phyloP scores from a whole-genome alignment of 2,113 vertebrate genomes.

The Trinectes maculatus region DNA sequence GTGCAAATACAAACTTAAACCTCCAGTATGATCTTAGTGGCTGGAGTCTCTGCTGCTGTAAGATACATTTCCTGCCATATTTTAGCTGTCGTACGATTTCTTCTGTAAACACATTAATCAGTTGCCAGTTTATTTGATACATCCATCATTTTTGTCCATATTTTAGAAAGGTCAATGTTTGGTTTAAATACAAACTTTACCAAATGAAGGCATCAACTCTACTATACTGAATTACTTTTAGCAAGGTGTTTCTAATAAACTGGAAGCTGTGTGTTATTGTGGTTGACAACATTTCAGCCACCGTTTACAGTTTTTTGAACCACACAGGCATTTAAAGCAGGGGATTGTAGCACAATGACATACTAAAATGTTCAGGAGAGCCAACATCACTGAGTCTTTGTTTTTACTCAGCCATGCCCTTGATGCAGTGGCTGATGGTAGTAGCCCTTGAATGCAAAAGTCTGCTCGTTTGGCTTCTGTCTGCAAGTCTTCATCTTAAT shows the following conservation, averaged over 20 bases:
- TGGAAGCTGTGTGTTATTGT: background rate
- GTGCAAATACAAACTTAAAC: background rate
- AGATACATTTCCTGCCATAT: background rate
- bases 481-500: background rate
- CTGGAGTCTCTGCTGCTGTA: background rate
- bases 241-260: background rate
- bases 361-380: background rate
- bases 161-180: background rate
- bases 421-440: background rate
- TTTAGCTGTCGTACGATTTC: background rate
- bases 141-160: background rate
- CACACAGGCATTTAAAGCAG: slow-evolving; percentile 8
- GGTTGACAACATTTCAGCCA: background rate
- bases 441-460: slow-evolving; percentile 11
- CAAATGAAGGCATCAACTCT: background rate
- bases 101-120: background rate
- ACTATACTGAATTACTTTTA: background rate
- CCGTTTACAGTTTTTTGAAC: background rate
- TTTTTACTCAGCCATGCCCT: background rate
- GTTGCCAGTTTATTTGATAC: slow-evolving; percentile 1
- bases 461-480: slow-evolving; percentile 15
- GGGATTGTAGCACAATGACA: background rate
- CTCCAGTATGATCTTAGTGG: background rate
- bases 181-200: background rate
- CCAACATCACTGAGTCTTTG: background rate